Evolutionary conservation across 1,140 invertebrate genomes (phyloP).

Genomic region (Cydia amplana): DNA sequence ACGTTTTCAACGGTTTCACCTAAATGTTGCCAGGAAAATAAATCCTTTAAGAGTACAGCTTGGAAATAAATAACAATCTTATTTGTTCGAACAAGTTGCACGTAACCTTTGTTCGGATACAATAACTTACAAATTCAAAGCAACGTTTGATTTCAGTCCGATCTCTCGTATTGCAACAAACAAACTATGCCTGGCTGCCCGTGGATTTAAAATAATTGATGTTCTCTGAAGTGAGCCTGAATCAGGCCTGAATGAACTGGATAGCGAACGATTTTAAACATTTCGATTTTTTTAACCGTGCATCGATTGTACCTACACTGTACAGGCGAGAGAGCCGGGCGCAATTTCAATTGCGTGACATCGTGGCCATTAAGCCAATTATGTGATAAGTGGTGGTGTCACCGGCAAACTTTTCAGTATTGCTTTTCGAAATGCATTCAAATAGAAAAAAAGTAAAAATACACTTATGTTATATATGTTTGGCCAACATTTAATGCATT

Average conservation of each 20-base stretch:
- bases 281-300: conserved; percentile 6
- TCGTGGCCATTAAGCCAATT: not conserved
- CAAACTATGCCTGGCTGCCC: conserved; percentile 31
- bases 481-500: too few relatives aligned
- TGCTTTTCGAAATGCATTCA: not conserved
- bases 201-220: conserved; percentile 45
- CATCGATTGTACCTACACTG: not conserved
- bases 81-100: conserved; percentile 31
- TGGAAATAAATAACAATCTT: conserved; percentile 32
- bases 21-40: conserved; percentile 11
- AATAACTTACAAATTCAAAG: conserved; percentile 44
- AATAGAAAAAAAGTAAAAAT: not conserved
- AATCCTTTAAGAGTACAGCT: conserved; percentile 26
- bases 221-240: conserved; percentile 41
- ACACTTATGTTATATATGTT: not conserved
- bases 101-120: conserved; percentile 35
- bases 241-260: conserved; percentile 40
- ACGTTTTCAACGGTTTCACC: not conserved
- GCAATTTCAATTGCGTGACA: not conserved
- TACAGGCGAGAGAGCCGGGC: not conserved
- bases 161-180: conserved; percentile 36
- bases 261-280: conserved; percentile 37
- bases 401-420: not conserved
- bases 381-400: not conserved
- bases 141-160: conserved; percentile 39